Conservation (phyloP, 2,797 vertebrate species). For the Bradypodion ventrale region DNA sequence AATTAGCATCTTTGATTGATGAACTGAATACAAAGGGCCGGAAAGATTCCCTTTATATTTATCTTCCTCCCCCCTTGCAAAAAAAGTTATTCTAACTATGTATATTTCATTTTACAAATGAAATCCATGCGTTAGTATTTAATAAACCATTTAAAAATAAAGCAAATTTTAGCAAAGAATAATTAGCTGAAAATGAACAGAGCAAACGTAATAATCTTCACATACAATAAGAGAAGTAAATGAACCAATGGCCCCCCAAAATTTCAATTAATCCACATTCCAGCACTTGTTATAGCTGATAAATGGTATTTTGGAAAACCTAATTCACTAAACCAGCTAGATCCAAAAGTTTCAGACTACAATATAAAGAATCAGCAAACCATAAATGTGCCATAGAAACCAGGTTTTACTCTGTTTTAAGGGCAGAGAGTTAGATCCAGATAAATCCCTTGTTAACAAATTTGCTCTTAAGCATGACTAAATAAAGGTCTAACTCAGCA, state of each 20-base stretch:
- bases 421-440: too few relatives aligned
- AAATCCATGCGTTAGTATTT: background rate
- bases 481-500: too few relatives aligned
- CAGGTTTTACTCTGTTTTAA: too few relatives aligned
- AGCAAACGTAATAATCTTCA: background rate
- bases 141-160: background rate
- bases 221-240: background rate
- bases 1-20: too few relatives aligned
- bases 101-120: background rate
- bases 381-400: too few relatives aligned
- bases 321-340: too few relatives aligned
- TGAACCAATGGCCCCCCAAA: background rate
- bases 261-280: background rate
- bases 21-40: background rate
- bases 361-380: too few relatives aligned
- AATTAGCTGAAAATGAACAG: background rate
- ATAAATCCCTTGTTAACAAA: too few relatives aligned
- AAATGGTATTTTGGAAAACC: background rate
- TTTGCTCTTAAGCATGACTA: too few relatives aligned
- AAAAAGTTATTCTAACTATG: background rate
- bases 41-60: background rate
- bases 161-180: background rate
- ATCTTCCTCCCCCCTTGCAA: background rate
- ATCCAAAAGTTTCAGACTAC: too few relatives aligned
- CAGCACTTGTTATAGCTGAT: background rate